Evolutionary conservation across 2,113 vertebrate genomes (phyloP), one percentile per base, ranked within the genome.

Genomic region (Indicator maculatus): DNA sequence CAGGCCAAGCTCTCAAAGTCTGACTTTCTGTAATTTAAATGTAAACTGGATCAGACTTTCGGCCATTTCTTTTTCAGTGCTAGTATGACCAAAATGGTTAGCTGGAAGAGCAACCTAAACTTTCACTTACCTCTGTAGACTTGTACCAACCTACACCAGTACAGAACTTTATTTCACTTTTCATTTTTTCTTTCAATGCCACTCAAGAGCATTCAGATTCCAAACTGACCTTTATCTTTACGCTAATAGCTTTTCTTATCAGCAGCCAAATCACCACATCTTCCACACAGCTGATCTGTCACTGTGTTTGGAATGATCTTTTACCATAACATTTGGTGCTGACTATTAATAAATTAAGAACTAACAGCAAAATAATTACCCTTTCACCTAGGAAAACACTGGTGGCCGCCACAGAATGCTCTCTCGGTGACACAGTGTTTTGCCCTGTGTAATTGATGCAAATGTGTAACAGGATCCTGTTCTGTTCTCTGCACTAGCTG

Each of bases 341-440:
- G 94, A 94, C 96, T 96, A 98, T 97, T 96, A 96, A 98, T 97
- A 97, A 98, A 98, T 97, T 96, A 97, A 44, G 75, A 97, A 96
- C 93, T 95, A 98, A 97, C 96, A 96, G 93, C 82, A 94, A 95
- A 97, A 96, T 96, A 96, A 96, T 97, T 97, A 97, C 95, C 97
- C 97, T 97, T 97, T 97, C 96, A 96, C 96, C 97, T 95, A 93
- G 85, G 66, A 96, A 97, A 98, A 97, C 96, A 97, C 74, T 96
- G 90, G 88, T 93, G 92, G 96, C 94, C 94, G 86, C 30, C 44
- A 95, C 83, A 95, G 95, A 97, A 97, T 0, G 28, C 78, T 96
- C 92, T 93, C 28, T 88, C 74, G 44, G 88, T 97, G 97, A 97
- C 96, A 90, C 31, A 44, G 47, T 59, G 94, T 86, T 97, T 93